Evolutionary conservation across 2,797 vertebrate genomes (phyloP), one percentile per base, ranked within the genome.

Genomic region (Balearica regulorum): DNA sequence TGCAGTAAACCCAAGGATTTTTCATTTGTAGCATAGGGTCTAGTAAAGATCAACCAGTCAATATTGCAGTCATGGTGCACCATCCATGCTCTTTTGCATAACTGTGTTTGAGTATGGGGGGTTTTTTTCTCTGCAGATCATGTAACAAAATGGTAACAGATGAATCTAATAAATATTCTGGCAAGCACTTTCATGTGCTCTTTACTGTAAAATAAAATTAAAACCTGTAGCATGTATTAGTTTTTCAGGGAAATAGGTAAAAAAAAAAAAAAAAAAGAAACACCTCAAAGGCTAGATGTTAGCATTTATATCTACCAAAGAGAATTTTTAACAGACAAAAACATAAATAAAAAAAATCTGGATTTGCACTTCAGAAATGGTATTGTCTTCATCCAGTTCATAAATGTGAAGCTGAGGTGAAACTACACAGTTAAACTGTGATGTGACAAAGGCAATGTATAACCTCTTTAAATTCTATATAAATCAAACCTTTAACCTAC

Each of bases 391-490:
- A 91, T 87, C 72, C 46, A 78, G 44, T 91, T 94, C 73, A 53
- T 89, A 78, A 88, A 61, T 83, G 73, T 75, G 83, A 91, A 89
- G 91, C 85, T 92, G 92, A 97, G 95, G 84, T 95, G 91, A 95
- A 97, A 96, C 55, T 86, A 31, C 58, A 17, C 54, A 90, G 82
- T 94, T 97, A 93, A 96, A 94, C 53, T 80, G 68, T 73, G 82
- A 87, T 89, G 48, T 93, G 87, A 96, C 51, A 94, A 94, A 95
- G 64, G 76, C 89, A 78, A 41, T 71, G 43, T 83, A 51, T 95
- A 96, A 92, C 90, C 62, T 96, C 86, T 98, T 95, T 96, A 97
- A 96, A 96, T 90, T 97, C 71, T 92, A 55, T 93, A 83, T 96
- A 94, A 95, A 96, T 97, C 81, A 95, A 96, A 89, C 94, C 66